Evolutionary conservation across 2,797 vertebrate genomes (phyloP).

Genomic region (Thunnus albacares): DNA sequence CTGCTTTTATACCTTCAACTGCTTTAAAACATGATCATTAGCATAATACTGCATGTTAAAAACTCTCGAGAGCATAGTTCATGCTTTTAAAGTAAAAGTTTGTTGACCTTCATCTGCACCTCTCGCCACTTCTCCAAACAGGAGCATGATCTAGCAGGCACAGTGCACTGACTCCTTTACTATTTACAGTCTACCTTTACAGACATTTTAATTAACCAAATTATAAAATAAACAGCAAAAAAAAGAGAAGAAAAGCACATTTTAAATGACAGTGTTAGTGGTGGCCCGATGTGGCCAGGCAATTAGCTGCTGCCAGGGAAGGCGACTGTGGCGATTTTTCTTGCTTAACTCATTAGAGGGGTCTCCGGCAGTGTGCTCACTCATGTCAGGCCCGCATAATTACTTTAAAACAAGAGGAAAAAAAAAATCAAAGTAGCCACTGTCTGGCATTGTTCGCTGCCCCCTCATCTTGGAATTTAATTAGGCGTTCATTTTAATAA

Average conservation of each 20-base stretch:
- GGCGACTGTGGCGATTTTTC: constrained; percentile 88
- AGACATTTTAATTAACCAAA: constrained; percentile 65
- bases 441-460: constrained; percentile 85
- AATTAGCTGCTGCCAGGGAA: constrained; percentile 88
- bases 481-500: constrained; percentile 89
- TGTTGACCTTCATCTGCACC: constrained; percentile 34
- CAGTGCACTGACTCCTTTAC: constrained; percentile 5
- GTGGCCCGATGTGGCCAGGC: constrained; percentile 82
- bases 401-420: constrained; percentile 86
- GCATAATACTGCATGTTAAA: constrained; percentile 30
- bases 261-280: constrained; percentile 83
- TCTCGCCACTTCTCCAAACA: constrained; percentile 29
- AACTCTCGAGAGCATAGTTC: constrained; percentile 32
- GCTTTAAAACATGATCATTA: constrained; percentile 37
- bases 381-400: constrained; percentile 89
- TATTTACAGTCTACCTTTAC: constrained; percentile 53
- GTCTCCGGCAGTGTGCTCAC: constrained; percentile 86
- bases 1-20: constrained; percentile 31
- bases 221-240: constrained; percentile 21
- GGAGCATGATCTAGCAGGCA: constrained; percentile 7
- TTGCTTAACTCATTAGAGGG: constrained; percentile 89
- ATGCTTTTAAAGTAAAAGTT: constrained; percentile 51
- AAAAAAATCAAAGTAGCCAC: constrained; percentile 84
- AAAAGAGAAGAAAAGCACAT: constrained; percentile 69
- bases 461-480: constrained; percentile 88